Percentiles rank a stretch among this genome's conserved stretches.
Evolutionary conservation across 1,140 invertebrate species (phyloP).

Genomic region (Reticulitermes speratus): DNA sequence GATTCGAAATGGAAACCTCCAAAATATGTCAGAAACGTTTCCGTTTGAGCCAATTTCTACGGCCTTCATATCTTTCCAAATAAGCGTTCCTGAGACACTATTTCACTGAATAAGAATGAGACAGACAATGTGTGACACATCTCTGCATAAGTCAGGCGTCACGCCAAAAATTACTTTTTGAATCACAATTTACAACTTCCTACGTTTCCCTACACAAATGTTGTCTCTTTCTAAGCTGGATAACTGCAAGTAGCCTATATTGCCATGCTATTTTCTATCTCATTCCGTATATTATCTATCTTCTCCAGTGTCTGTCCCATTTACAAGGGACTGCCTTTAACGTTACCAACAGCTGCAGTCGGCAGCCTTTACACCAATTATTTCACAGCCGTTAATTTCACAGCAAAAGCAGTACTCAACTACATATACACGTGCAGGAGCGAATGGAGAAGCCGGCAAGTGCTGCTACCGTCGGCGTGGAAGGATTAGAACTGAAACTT

Average conservation of each 20-base stretch:
- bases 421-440: background rate
- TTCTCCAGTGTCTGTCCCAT: background rate
- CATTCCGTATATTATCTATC: background rate
- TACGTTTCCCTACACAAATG: background rate
- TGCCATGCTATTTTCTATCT: background rate
- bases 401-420: background rate
- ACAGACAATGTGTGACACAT: background rate
- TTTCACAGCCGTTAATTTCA: constrained; percentile 5
- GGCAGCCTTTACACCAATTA: background rate
- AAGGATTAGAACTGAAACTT: background rate
- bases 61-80: no score
- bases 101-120: no score
- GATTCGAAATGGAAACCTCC: no score
- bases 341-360: background rate
- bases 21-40: no score
- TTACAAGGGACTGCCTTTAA: no score
- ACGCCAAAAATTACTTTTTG: background rate
- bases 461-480: background rate
- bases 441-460: background rate
- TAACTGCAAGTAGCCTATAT: background rate
- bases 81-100: no score
- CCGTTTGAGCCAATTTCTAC: no score
- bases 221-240: background rate
- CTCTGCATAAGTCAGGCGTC: background rate
- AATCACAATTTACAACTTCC: background rate